Percentiles rank a stretch among this genome's conserved stretches.
phyloP scores from a whole-genome alignment of 2,888 invertebrate species.

The Diaperis boleti region DNA sequence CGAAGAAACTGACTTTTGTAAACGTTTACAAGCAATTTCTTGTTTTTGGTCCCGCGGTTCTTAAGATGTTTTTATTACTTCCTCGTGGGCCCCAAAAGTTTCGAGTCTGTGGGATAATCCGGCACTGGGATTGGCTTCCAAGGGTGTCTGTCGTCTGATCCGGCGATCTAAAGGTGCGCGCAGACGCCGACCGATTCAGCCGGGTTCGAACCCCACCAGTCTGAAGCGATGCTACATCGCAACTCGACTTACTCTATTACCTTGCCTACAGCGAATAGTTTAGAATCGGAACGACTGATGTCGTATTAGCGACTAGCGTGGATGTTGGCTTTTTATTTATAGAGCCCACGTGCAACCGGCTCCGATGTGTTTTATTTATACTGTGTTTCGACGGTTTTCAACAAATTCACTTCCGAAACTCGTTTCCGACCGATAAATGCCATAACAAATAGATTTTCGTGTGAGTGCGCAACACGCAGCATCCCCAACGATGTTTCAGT shows the following conservation, averaged over 20 bases:
- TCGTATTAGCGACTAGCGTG: constrained; percentile 39
- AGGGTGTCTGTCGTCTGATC: constrained; percentile 38
- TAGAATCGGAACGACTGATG: constrained; percentile 33
- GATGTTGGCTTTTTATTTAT: constrained; percentile 48
- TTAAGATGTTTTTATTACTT: no score
- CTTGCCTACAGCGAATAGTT: constrained; percentile 30
- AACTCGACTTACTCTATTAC: constrained; percentile 32
- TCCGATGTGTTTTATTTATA: constrained; percentile 54
- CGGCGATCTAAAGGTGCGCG: constrained; percentile 20
- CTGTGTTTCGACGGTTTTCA: constrained; percentile 52
- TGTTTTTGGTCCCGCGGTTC: no score
- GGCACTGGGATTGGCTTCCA: neutral
- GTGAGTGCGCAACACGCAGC: constrained; percentile 41
- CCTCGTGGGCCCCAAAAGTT: no score
- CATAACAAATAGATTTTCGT: constrained; percentile 33
- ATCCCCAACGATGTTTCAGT: constrained; percentile 77
- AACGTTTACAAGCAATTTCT: no score
- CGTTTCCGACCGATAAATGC: constrained; percentile 29
- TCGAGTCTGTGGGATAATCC: neutral
- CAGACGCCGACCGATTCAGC: constrained; percentile 38
- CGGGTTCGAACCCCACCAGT: constrained; percentile 40
- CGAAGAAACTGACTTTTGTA: no score
- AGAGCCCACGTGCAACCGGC: constrained; percentile 52
- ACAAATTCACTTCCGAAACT: constrained; percentile 27
- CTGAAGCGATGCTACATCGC: constrained; percentile 30